Base-by-base conservation (phyloP, 1,140 invertebrate species). In the Doryteuthis pealeii region DNA sequence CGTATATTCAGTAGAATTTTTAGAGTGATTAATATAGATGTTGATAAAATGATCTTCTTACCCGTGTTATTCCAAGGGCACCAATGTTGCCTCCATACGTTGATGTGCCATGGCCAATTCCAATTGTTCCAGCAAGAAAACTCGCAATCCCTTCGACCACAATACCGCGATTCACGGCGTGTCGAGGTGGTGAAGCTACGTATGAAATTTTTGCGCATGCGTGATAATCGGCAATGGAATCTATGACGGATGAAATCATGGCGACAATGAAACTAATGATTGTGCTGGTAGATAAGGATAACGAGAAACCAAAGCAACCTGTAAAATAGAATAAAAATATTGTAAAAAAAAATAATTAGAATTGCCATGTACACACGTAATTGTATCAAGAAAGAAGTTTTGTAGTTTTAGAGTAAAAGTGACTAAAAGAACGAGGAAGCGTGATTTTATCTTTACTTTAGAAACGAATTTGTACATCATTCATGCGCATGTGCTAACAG, bases 61-160 rank as follows among this genome's bases (percentile, higher is more conserved):
- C 89, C 83, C 88, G 89, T 2, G 90, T 91, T 6, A 90, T 86
- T 67, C 94, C 94, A 76, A 96, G 95, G 8, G 93, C 93, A 1
- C 94, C 94, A 66, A 96, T 94, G 84, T 95, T 96, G 86, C 95
- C 93, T 58, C 85, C 84, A 80, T 94, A 95, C 1, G 94, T 95
- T 76, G 94, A 95, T 14, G 94, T 94, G 5, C 93, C 94, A 80
- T 94, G 95, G 15, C 93, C 79, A 90, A 85, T 92, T 14, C 94
- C 94, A 91, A 92, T 94, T 1, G 94, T 86, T 0, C 94, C 94
- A 0, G 94, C 93, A 6, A 96, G 83, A 10, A 95, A 87, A 0
- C 93, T 94, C 15, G 94, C 94, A 18, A 96, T 79, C 0, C 94
- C 95, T 88, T 96, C 94, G 0, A 93, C 92, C 12, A 91, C 93